These are phyloP conservation scores for Clarias laeviceps DNA, from an alignment of 2,797 vertebrate species.

Conservation along the genomic window DNA sequence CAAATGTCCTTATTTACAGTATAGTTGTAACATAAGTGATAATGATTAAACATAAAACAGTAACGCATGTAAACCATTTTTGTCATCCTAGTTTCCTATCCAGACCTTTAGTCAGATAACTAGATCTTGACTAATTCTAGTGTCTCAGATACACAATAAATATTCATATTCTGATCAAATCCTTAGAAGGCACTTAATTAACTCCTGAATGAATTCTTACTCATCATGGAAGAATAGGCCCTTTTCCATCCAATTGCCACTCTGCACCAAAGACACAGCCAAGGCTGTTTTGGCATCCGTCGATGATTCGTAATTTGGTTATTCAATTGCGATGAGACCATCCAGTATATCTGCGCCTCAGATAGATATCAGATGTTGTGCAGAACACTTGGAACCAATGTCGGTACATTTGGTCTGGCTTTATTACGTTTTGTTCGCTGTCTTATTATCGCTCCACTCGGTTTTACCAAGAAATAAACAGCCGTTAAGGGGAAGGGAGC, in stretches of 20 bases:
- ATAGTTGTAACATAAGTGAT: background rate
- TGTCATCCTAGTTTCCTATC: background rate
- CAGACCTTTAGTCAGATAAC: background rate
- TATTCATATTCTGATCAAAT: background rate
- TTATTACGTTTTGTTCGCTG: slow-evolving; percentile 34
- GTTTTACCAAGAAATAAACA: slow-evolving; percentile 40
- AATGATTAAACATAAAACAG: background rate
- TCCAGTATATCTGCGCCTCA: slow-evolving; percentile 1
- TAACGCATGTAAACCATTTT: background rate
- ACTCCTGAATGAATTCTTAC: background rate
- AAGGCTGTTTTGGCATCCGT: slow-evolving; percentile 19
- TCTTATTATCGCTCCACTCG: slow-evolving; percentile 30
- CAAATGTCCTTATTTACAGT: background rate
- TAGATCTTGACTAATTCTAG: background rate
- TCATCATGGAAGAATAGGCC: background rate
- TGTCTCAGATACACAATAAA: background rate
- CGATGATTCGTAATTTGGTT: slow-evolving; percentile 11
- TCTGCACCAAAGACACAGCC: background rate
- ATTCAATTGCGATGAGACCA: slow-evolving; percentile 25
- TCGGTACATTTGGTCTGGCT: slow-evolving; percentile 21
- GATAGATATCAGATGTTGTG: slow-evolving; percentile 11
- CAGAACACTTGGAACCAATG: background rate
- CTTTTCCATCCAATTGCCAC: background rate
- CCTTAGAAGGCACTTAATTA: background rate
- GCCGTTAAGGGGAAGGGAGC: slow-evolving; percentile 1